Conservation (phyloP, 92 coral and sea anemone species). For the Palythoa grandis region DNA sequence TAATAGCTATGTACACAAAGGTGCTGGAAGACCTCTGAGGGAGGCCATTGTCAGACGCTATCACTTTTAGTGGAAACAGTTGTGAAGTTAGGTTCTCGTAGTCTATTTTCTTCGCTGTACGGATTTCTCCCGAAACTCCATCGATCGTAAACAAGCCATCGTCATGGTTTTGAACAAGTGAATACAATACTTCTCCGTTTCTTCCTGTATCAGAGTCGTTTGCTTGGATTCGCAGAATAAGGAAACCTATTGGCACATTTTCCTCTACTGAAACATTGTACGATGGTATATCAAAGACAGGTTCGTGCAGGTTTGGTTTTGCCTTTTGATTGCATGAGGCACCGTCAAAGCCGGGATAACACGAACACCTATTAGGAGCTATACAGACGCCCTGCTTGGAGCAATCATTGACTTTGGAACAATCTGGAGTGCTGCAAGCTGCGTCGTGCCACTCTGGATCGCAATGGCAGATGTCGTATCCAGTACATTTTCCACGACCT, state of each 20-base stretch:
- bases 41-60: constrained; percentile 69
- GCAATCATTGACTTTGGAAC: constrained; percentile 71
- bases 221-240: constrained; percentile 59
- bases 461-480: constrained; percentile 4
- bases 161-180: constrained; percentile 33
- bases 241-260: constrained; percentile 53
- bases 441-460: constrained; percentile 32
- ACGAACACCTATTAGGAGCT: constrained; percentile 64
- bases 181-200: constrained; percentile 62
- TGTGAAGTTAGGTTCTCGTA: constrained; percentile 46
- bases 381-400: constrained; percentile 73
- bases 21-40: constrained; percentile 56
- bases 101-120: constrained; percentile 47
- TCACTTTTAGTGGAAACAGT: constrained; percentile 40
- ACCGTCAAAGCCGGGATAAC: constrained; percentile 75
- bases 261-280: constrained; percentile 70
- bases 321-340: constrained; percentile 56
- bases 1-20: constrained; percentile 30
- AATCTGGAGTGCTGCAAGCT: not conserved
- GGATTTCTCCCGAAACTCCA: constrained; percentile 55
- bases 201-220: constrained; percentile 74
- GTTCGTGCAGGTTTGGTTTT: constrained; percentile 60
- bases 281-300: constrained; percentile 44
- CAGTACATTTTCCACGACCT: constrained; percentile 51
- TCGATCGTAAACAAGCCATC: constrained; percentile 58